Evolutionary conservation across 2,797 vertebrate genomes (phyloP).

Genomic region (Malurus leucopterus): DNA sequence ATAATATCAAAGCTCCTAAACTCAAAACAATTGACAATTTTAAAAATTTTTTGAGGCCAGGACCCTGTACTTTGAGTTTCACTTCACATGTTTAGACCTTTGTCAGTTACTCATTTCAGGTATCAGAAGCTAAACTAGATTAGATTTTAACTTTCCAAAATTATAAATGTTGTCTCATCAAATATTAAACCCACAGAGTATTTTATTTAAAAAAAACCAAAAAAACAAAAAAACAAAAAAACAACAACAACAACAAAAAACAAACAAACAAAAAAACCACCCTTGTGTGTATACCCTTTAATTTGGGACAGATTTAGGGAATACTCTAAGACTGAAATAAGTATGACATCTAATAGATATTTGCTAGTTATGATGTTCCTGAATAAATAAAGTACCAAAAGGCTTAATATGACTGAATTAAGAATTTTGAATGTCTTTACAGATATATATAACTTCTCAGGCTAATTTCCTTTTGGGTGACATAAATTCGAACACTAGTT

Average conservation of each 20-base stretch:
- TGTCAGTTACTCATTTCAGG: neutral
- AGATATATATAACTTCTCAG: neutral
- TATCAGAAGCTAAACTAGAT: neutral
- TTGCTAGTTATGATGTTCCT: neutral
- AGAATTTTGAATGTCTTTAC: neutral
- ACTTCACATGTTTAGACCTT: neutral
- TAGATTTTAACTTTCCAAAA: neutral
- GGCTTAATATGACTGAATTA: neutral
- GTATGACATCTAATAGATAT: neutral
- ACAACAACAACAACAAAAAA: no score
- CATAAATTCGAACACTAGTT: neutral
- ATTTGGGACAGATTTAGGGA: neutral
- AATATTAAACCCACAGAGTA: neutral
- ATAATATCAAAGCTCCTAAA: neutral
- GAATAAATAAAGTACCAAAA: neutral
- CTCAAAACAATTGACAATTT: neutral
- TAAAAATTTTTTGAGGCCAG: neutral
- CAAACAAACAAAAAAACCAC: no score
- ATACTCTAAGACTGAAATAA: neutral
- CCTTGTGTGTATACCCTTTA: neutral
- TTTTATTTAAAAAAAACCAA: neutral
- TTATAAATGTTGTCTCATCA: neutral
- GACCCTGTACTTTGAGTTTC: neutral
- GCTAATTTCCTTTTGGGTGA: neutral
- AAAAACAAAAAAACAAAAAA: neutral